phyloP scores from a whole-genome alignment of 2,797 vertebrate genomes.

The Antennarius maculatus region DNA sequence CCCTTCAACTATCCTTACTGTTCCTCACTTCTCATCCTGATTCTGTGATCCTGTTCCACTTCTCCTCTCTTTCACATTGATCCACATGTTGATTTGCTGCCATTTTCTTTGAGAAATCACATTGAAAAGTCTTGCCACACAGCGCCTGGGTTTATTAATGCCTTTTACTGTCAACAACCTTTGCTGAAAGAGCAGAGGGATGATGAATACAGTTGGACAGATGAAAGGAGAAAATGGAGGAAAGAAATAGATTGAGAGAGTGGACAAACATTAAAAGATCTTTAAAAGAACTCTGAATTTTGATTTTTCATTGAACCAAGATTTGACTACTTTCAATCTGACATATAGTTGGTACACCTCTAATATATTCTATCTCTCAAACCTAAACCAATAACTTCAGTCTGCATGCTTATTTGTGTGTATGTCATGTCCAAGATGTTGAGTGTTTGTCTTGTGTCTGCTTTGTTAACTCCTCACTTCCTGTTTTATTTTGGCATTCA shows the following conservation, averaged over 20 bases:
- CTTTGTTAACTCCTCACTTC: too few species aligned
- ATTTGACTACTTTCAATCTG: slow-evolving; percentile 1
- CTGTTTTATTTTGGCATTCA: too few species aligned
- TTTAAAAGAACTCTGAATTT: not conserved
- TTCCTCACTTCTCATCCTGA: not conserved
- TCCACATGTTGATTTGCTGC: slow-evolving; percentile 34
- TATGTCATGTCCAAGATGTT: not conserved
- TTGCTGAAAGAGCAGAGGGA: not conserved
- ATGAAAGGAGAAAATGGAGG: not conserved
- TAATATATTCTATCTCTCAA: not conserved
- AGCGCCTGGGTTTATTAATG: slow-evolving; percentile 35
- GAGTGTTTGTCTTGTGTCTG: too few species aligned
- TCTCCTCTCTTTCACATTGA: slow-evolving; percentile 8
- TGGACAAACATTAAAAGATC: slow-evolving; percentile 2
- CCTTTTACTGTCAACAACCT: slow-evolving; percentile 38
- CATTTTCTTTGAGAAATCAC: slow-evolving; percentile 40
- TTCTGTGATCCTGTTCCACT: not conserved
- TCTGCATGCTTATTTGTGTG: too few species aligned
- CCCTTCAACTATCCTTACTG: not conserved
- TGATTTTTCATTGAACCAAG: not conserved
- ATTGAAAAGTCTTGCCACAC: slow-evolving; percentile 12
- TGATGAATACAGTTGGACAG: not conserved
- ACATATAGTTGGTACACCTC: slow-evolving; percentile 3
- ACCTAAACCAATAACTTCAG: slow-evolving; percentile 4
- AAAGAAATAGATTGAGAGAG: not conserved